phyloP scores from a whole-genome alignment of 2,113 vertebrate species.

The Ameiurus melas region DNA sequence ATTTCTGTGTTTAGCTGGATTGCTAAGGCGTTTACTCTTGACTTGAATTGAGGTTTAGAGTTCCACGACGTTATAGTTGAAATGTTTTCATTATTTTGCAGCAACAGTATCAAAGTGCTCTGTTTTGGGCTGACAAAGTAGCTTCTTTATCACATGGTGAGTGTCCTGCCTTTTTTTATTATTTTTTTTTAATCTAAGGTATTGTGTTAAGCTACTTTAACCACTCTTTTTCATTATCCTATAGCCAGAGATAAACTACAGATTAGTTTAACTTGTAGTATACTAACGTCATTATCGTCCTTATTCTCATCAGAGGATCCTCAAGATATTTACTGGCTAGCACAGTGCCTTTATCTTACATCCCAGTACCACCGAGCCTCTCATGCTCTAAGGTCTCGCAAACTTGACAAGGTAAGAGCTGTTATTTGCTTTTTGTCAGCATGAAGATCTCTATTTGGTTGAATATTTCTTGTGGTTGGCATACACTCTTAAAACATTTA shows the following conservation, averaged over 20 bases:
- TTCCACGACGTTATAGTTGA: not conserved
- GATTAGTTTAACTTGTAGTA: not conserved
- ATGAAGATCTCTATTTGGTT: not conserved
- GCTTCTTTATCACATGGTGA: conserved; percentile 94
- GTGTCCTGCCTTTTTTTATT: conserved; percentile 51
- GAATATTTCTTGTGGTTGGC: not conserved
- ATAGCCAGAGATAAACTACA: not conserved
- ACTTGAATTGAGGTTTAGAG: not conserved
- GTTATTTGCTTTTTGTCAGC: not conserved
- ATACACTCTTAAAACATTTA: not conserved
- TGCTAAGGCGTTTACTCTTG: not conserved
- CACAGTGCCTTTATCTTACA: conserved; percentile 95
- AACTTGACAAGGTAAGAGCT: conserved; percentile 88
- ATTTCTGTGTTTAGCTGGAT: not conserved
- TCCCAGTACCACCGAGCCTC: conserved; percentile 97
- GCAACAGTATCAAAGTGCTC: conserved; percentile 98
- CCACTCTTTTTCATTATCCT: not conserved
- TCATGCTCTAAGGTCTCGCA: conserved; percentile 91
- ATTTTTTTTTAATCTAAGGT: not conserved
- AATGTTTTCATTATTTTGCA: conserved; percentile 63
- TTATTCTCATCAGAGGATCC: conserved; percentile 83
- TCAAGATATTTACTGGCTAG: conserved; percentile 96
- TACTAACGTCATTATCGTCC: conserved; percentile 10
- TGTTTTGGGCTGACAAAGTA: conserved; percentile 99
- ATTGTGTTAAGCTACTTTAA: not conserved